Evolutionary conservation across 2,797 vertebrate species (phyloP), one percentile per base, ranked within the genome.

Genomic region (Cyclura pinguis): DNA sequence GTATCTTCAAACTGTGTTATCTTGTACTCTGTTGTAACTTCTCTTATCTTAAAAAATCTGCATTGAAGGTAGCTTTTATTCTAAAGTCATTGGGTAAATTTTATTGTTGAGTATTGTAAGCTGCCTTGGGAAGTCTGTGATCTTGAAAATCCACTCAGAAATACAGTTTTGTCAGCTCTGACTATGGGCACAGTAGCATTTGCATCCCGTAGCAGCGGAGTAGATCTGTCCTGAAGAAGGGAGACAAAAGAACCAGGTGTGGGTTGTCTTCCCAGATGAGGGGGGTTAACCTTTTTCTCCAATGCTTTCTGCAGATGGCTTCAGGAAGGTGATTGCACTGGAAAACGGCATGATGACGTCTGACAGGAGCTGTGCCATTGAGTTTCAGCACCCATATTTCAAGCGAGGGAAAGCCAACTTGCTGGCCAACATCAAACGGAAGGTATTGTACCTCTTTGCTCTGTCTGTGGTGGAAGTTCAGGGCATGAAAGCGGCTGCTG

Each of bases 331-430:
- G 91, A 92, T 96, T 86, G 87, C 94, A 52, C 80, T 94, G 67
- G 95, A 96, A 69, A 96, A 89, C 88, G 96, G 94, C 32, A 97
- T 95, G 67, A 81, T 93, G 84, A 91, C 83, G 73, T 88, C 90
- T n/a, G 95, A 95, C 59, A 97, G 94, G 57, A 95, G 85, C 64
- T 84, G 92, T 1, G 52, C 89, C 74, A 96, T 96, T 88, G 96
- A 97, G 91, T 97, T 97, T 87, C 97, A 97, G 80, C 97, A 97
- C 80, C 93, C 95, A 9, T 96, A 95, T 89, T 97, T 97, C 95
- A 97, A 96, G 91, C 96, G 93, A 89, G 96, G 96, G 18, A 95
- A 94, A 59, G 86, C 95, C 22, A 94, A 92, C 62, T 91, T 97
- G 59, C 88, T 97, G 91, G 96, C 94, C 69, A 96, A 96, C 86